These are phyloP conservation scores for Tapirus terrestris DNA, from an alignment of 2,113 vertebrate species.

Conservation along the genomic window DNA sequence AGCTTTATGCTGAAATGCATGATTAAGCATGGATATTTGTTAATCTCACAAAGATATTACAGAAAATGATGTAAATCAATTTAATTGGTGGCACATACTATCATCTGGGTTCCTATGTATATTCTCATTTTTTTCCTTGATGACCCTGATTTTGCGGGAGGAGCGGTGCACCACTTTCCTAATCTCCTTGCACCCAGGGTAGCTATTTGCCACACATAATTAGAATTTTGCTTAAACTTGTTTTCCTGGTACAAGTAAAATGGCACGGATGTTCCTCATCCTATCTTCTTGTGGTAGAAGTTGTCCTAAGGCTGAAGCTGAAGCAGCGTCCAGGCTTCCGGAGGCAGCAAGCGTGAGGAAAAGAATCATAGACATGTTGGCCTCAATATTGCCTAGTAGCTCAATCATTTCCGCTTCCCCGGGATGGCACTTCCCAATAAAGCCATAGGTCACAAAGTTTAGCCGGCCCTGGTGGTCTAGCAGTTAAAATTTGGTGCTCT, in stretches of 20 bases:
- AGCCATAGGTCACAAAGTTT: background rate
- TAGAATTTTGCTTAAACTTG: background rate
- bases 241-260: background rate
- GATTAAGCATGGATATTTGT: background rate
- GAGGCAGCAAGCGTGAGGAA: background rate
- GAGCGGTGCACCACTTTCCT: fast-evolving
- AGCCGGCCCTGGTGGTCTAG: too few relatives aligned
- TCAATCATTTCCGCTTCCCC: background rate
- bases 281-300: too few relatives aligned
- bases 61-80: background rate
- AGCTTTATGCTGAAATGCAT: background rate
- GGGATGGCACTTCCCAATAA: background rate
- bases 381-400: background rate
- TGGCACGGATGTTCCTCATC: too few relatives aligned
- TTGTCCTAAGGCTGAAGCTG: background rate
- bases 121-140: background rate
- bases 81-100: background rate
- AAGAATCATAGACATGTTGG: background rate
- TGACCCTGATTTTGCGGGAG: background rate
- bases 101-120: background rate
- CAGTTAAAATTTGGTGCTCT: too few relatives aligned
- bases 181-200: background rate
- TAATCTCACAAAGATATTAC: background rate
- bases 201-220: background rate
- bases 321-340: background rate